These are phyloP conservation scores for Yasuhikotakia modesta DNA, from an alignment of 2,797 vertebrate species.

Conservation along the genomic window DNA sequence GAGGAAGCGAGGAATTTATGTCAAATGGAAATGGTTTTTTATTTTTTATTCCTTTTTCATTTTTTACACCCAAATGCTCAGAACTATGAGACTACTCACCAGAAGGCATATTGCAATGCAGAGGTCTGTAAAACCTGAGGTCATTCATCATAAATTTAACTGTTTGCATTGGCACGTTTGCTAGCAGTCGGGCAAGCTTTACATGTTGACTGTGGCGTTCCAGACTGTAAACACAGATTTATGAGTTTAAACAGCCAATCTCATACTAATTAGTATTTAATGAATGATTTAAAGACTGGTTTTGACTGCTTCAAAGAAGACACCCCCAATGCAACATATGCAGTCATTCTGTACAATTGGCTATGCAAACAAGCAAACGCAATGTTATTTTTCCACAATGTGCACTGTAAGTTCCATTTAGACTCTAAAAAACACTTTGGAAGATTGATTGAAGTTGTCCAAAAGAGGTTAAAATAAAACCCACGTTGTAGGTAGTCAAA, in stretches of 20 bases:
- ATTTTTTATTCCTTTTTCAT: conserved; percentile 27
- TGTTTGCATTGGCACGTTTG: conserved; percentile 63
- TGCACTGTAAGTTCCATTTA: conserved; percentile 8
- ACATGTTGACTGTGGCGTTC: conserved; percentile 56
- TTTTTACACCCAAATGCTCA: conserved; percentile 39
- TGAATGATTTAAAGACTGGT: conserved; percentile 56
- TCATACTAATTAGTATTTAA: conserved; percentile 65
- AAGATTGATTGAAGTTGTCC: conserved; percentile 11
- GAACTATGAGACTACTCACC: conserved; percentile 62
- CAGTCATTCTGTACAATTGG: conserved; percentile 22
- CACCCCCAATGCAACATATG: conserved; percentile 22
- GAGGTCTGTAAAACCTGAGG: conserved; percentile 57
- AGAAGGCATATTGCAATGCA: conserved; percentile 42
- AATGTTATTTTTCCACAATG: conserved; percentile 22
- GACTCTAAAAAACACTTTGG: neutral
- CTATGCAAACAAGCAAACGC: conserved; percentile 23
- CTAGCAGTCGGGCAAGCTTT: conserved; percentile 55
- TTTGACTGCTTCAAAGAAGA: conserved; percentile 11
- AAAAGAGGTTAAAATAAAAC: neutral
- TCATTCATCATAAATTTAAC: conserved; percentile 61
- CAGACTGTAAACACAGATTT: conserved; percentile 59
- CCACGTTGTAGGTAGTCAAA: neutral
- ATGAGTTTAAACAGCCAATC: conserved; percentile 39
- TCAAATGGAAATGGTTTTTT: conserved; percentile 53
- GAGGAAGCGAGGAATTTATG: conserved; percentile 50